A percentile compares a stretch with the other conserved stretches of the same genome.
These are phyloP conservation scores for Lordiphosa mommai DNA, from an alignment of 1,140 invertebrate species.

Conservation along the genomic window DNA sequence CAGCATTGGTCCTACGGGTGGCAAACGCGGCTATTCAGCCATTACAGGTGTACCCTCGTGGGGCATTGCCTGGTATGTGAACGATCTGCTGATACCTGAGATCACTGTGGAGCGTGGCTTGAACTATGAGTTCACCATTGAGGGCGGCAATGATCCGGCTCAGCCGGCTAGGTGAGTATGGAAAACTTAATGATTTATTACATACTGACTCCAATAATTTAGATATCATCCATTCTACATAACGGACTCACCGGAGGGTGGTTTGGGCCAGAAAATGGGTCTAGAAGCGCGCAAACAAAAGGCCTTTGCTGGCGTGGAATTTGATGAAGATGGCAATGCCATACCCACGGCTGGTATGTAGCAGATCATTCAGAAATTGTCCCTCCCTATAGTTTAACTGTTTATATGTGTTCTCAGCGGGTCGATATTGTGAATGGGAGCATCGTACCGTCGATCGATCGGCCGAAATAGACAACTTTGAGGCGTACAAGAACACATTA, in stretches of 20 bases:
- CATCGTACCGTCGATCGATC: slow-evolving; percentile 68
- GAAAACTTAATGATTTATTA: too few relatives aligned
- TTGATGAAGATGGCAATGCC: slow-evolving; percentile 87
- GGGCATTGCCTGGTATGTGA: slow-evolving; percentile 97
- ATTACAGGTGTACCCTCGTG: slow-evolving; percentile 91
- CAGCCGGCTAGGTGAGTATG: slow-evolving; percentile 83
- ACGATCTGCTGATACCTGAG: slow-evolving; percentile 94
- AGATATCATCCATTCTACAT: slow-evolving; percentile 97
- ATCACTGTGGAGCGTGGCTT: slow-evolving; percentile 92
- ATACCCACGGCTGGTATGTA: slow-evolving; percentile 86
- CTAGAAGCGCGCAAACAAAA: slow-evolving; percentile 85
- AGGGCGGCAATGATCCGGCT: slow-evolving; percentile 87
- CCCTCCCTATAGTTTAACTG: too few relatives aligned
- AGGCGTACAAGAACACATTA: slow-evolving; percentile 88
- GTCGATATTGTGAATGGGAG: slow-evolving; percentile 75
- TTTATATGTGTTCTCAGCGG: slow-evolving; percentile 22
- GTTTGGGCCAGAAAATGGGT: slow-evolving; percentile 88
- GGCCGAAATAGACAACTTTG: slow-evolving; percentile 74
- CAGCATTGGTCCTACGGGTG: slow-evolving; percentile 91
- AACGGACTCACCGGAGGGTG: slow-evolving; percentile 91
- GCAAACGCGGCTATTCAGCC: slow-evolving; percentile 88
- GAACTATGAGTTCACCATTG: slow-evolving; percentile 93
- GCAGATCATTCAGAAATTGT: background rate
- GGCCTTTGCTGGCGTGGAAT: slow-evolving; percentile 90
- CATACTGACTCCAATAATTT: too few relatives aligned